Evolutionary conservation across 2,113 vertebrate genomes (phyloP), one percentile per base, ranked within the genome.

Genomic region (Dromaius novaehollandiae): DNA sequence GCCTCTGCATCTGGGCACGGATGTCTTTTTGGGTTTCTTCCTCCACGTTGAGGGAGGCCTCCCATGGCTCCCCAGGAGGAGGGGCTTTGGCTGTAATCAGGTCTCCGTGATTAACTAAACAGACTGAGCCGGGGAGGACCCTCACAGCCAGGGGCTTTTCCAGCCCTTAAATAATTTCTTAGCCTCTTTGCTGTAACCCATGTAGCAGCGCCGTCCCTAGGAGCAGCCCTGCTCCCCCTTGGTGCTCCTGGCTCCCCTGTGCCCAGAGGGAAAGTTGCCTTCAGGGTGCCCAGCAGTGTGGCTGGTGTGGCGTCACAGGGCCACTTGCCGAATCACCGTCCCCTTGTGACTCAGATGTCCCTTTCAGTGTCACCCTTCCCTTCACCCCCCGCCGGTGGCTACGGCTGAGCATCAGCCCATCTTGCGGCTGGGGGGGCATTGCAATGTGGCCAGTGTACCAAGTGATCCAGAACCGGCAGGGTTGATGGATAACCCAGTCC

Each of bases 401-500:
- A 3, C 10, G 88, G 48, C 63, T 61, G 2, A 5, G 32, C 53
- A 24, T 55, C 51, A 19, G 46, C 46, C 46, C 18, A 9, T 18
- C 46, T 48, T 19, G 44, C 2, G 2, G 38, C 51, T 38, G 80
- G 64, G n/a, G 88, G 38, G 28, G 22, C 80, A 61, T 93, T 89
- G 82, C 85, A 91, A 93, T 8, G 69, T 3, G 11, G 38, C 30
- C 5, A 3, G 66, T 42, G 20, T 65, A 68, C 53, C 80, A 90
- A 94, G n/a, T 97, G 93, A 97, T 51, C 96, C 93, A 90, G 95
- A 97, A 96, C 96, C 64, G 13, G 34, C 2, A 6, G 63, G 77
- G 96, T 96, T 97, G 96, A 97, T 96, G 96, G 90, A 96, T 97
- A 97, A 97, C 96, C 42, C 5, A 5, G 17, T 74, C 51, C 44